Evolutionary conservation across 1,140 invertebrate species (phyloP), one percentile per base, ranked within the genome.

Genomic region (Cyrtorhinus lividipennis): DNA sequence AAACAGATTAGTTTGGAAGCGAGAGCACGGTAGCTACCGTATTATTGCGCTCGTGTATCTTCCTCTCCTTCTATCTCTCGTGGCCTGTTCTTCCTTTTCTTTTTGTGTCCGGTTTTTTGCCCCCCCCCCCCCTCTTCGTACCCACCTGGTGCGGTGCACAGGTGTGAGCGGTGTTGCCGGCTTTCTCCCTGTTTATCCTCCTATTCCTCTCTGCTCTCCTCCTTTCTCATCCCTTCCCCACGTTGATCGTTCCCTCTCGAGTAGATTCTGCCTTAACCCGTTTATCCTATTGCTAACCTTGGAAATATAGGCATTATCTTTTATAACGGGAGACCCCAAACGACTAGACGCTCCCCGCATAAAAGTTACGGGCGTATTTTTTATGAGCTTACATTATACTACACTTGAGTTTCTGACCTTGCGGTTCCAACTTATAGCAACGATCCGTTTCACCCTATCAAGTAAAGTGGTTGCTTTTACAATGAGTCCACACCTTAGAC

Each of bases 1-100:
- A 22, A 53, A 53, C 48, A 53, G 48, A 53, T 53, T 53, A 13
- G 48, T 53, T 53, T 53, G 48, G 48, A 53, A 53, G 48, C 48
- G 48, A 53, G 48, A 10, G 48, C 12, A 53, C 8, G 20, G 48
- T 53, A 53, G 48, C 48, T 53, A 53, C 48, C 20, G 48, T 53
- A 59, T 59, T 24, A 15, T 59, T 24, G 13, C 24, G 8, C 57
- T 56, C 53, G 10, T 23, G 15, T 8, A 8, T 22, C 5, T 24
- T 59, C 25, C 8, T 22, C 5, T 8, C 12, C 57, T 24, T 24
- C 20, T 24, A 3, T 59, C 57, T 24, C 12, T 27, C 57, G 2
- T 24, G 57, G 23, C 18, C 57, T 59, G 23, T 18, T 24, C 24
- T 27, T 59, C 57, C 5, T 22, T 18, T 22, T 24, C 24, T 24